Percentiles rank a stretch among this genome's conserved stretches.
These are phyloP conservation scores for Dysdera silvatica DNA, from an alignment of 1,140 invertebrate genomes.

Conservation along the genomic window DNA sequence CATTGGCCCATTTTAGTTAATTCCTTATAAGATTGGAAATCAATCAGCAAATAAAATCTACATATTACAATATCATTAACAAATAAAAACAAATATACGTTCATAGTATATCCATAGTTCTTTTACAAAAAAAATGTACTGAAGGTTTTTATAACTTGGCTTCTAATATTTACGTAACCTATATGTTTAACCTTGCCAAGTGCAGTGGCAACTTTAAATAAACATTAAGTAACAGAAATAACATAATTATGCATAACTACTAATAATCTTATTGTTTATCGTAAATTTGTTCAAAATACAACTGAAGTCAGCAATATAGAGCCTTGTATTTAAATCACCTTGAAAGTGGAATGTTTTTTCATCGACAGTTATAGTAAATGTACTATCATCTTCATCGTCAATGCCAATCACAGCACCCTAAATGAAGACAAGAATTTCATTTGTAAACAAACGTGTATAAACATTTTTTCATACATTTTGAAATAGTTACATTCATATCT, in stretches of 20 bases:
- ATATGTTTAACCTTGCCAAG: not conserved
- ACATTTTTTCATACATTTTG: not conserved
- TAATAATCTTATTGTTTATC: not conserved
- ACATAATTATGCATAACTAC: not conserved
- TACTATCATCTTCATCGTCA: constrained; percentile 97
- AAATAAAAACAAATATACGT: too few relatives aligned
- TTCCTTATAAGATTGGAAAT: too few relatives aligned
- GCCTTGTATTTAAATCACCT: constrained; percentile 45
- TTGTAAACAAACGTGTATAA: not conserved
- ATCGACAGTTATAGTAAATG: constrained; percentile 98
- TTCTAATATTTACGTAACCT: too few relatives aligned
- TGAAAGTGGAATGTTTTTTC: constrained; percentile 98
- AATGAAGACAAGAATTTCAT: constrained; percentile 27
- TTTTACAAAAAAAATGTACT: too few relatives aligned
- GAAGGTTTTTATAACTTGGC: too few relatives aligned
- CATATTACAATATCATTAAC: too few relatives aligned
- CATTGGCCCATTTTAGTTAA: too few relatives aligned
- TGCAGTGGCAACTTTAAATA: constrained; percentile 15
- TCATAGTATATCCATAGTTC: too few relatives aligned
- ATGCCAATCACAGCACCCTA: constrained; percentile 92
- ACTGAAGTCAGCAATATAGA: too few relatives aligned
- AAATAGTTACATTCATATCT: not conserved
- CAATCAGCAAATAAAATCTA: too few relatives aligned
- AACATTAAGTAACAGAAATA: constrained; percentile 1
- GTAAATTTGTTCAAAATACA: too few relatives aligned